Evolutionary conservation across 1,140 invertebrate species (phyloP).

Genomic region (Zaprionus capensis): DNA sequence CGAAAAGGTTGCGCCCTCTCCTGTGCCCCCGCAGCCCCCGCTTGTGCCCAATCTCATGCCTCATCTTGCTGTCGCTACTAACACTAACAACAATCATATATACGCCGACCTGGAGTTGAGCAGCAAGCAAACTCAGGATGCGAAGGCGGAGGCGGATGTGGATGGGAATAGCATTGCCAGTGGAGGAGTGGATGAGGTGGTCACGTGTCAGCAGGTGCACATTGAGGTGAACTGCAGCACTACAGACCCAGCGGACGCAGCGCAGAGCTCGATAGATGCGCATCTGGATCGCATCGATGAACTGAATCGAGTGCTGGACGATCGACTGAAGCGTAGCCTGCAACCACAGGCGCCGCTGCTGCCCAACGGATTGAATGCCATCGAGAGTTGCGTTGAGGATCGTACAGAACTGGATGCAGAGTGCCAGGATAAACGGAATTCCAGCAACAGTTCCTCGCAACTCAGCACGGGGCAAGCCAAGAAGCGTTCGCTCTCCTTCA

Average conservation of each 20-base stretch:
- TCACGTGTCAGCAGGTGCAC: constrained; percentile 46
- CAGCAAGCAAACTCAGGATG: constrained; percentile 14
- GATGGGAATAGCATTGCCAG: constrained; percentile 41
- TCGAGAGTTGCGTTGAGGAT: constrained; percentile 60
- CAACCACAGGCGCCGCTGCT: constrained; percentile 13
- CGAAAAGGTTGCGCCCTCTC: constrained; percentile 21
- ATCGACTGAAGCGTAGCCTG: constrained; percentile 72
- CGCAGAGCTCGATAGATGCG: constrained; percentile 76
- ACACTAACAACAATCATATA: constrained; percentile 80
- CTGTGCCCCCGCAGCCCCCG: constrained; percentile 19
- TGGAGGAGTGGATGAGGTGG: constrained; percentile 21
- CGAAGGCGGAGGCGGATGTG: not conserved
- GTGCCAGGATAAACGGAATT: constrained; percentile 63
- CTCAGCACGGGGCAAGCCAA: constrained; percentile 49
- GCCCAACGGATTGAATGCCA: constrained; percentile 64
- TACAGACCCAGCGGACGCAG: constrained; percentile 4
- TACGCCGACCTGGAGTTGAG: constrained; percentile 75
- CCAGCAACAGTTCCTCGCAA: constrained; percentile 71
- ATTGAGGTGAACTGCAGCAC: constrained; percentile 68
- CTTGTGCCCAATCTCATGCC: not conserved
- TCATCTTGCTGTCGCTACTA: constrained; percentile 60
- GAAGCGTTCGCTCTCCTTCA: constrained; percentile 78
- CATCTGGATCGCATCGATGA: constrained; percentile 80
- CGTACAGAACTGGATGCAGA: constrained; percentile 39
- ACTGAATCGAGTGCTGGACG: constrained; percentile 71